Conservation (phyloP, 1,140 invertebrate genomes). For the Megalonaias nervosa region DNA sequence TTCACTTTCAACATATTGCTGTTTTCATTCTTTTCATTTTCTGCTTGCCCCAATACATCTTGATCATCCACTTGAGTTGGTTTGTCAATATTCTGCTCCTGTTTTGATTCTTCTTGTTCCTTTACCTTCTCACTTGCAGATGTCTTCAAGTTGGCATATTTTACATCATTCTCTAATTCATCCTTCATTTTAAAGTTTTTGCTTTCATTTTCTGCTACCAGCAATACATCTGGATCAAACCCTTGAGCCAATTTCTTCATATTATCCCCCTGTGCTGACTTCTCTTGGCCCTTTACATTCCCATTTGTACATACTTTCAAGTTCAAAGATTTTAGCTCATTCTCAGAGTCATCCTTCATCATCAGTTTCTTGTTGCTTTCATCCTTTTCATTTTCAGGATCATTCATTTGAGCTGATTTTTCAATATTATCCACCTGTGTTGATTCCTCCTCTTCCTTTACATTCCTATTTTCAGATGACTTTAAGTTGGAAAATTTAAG, state of each 20-base stretch:
- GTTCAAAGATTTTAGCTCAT: too few relatives aligned
- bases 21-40: neutral
- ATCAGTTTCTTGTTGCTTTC: neutral
- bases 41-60: neutral
- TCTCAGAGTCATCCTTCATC: too few relatives aligned
- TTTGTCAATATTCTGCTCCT: neutral
- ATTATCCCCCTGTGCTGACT: neutral
- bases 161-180: neutral
- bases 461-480: neutral
- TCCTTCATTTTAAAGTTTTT: slow-evolving; percentile 27
- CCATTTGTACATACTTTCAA: too few relatives aligned
- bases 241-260: slow-evolving; percentile 21
- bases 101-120: neutral
- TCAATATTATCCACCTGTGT: neutral
- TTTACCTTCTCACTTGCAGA: neutral
- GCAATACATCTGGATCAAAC: slow-evolving; percentile 18
- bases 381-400: slow-evolving; percentile 6
- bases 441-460: neutral
- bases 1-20: neutral
- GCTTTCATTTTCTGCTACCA: neutral
- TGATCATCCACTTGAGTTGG: neutral
- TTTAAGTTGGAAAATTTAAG: too few relatives aligned
- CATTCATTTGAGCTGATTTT: slow-evolving; percentile 1
- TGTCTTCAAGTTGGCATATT: neutral
- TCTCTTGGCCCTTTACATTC: too few relatives aligned